Percentiles rank a stretch among this genome's conserved stretches.
Evolutionary conservation across 2,113 vertebrate genomes (phyloP).

Genomic region (Shinisaurus crocodilurus): DNA sequence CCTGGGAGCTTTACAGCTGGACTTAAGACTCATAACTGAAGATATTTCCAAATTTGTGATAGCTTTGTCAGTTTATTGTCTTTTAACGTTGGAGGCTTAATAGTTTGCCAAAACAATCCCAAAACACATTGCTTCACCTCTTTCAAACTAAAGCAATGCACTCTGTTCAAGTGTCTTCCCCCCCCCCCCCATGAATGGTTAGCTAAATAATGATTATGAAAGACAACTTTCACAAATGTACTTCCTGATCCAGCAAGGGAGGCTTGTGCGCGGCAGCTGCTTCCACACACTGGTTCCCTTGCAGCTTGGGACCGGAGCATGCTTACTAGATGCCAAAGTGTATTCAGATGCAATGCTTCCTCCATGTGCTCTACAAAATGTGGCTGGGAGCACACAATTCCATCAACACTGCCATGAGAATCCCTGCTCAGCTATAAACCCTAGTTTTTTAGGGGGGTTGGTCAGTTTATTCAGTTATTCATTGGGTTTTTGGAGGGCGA

Average conservation of each 20-base stretch:
- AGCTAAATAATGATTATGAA: background rate
- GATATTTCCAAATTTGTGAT: slow-evolving; percentile 14
- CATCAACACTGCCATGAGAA: background rate
- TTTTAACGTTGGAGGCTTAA: background rate
- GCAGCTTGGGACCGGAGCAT: background rate
- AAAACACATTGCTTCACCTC: background rate
- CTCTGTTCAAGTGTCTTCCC: background rate
- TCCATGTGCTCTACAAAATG: background rate
- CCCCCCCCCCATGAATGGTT: background rate
- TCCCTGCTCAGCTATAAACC: background rate
- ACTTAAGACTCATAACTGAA: background rate
- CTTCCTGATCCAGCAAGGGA: background rate
- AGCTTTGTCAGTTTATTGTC: background rate
- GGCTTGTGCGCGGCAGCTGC: background rate
- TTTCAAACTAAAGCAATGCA: background rate
- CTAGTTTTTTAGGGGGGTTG: too few species aligned
- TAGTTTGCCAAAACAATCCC: background rate
- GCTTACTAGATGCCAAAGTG: background rate
- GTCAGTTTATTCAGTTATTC: too few species aligned
- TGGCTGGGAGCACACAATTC: background rate
- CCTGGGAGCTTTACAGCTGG: background rate
- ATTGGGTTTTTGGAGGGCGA: too few species aligned
- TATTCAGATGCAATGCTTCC: background rate
- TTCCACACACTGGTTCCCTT: background rate
- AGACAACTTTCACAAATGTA: background rate